Conservation (phyloP, 2,888 invertebrate species). For the Ichneumoninae sp. region DNA sequence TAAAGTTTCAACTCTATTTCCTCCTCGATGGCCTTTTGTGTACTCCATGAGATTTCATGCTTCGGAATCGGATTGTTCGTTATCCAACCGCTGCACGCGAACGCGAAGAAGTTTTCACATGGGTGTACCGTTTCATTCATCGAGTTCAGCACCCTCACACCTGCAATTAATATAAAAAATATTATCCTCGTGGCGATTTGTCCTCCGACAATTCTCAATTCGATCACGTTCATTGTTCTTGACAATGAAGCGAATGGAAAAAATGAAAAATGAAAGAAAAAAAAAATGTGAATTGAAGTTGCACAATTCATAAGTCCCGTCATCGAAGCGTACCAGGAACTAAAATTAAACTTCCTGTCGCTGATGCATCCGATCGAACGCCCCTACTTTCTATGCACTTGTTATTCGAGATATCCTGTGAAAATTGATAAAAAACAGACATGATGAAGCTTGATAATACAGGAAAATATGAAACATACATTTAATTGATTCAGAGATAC, state of each 20-base stretch:
- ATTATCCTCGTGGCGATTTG: slow-evolving; percentile 85
- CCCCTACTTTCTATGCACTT: background rate
- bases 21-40: slow-evolving; percentile 87
- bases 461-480: background rate
- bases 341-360: background rate
- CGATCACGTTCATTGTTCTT: no score
- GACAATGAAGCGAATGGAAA: no score
- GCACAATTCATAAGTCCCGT: no score
- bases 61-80: slow-evolving; percentile 89
- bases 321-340: no score
- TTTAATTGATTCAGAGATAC: background rate
- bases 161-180: slow-evolving; percentile 79
- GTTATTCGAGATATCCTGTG: background rate
- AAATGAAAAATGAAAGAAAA: no score
- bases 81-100: slow-evolving; percentile 90
- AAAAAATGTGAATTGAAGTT: no score
- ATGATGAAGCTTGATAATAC: background rate
- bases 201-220: no score
- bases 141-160: slow-evolving; percentile 87
- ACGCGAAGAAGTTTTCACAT: slow-evolving; percentile 89
- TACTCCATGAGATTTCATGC: slow-evolving; percentile 89
- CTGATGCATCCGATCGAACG: background rate
- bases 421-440: background rate
- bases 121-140: slow-evolving; percentile 88
- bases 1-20: slow-evolving; percentile 86